Conservation (phyloP, 1,140 invertebrate species). For the Penaeus japonicus region DNA sequence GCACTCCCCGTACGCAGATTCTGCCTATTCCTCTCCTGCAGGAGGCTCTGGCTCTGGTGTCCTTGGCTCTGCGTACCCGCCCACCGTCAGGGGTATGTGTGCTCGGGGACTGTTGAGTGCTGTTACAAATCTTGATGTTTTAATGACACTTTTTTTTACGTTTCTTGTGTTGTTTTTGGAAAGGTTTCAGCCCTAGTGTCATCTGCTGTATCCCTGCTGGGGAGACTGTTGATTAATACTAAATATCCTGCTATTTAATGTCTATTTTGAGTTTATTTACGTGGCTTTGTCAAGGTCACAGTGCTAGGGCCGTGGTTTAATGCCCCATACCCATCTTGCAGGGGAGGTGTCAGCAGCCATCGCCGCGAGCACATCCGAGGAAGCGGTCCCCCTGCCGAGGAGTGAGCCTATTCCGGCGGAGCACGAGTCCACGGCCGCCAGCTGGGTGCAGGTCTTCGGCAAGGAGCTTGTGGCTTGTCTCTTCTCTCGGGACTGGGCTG, state of each 20-base stretch:
- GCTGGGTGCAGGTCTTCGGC: conserved; percentile 65
- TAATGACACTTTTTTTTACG: no score
- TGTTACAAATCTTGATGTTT: no score
- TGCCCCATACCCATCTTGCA: conserved; percentile 21
- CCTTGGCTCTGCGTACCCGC: conserved; percentile 54
- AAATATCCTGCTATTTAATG: no score
- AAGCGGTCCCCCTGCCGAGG: conserved; percentile 61
- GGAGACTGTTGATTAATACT: no score
- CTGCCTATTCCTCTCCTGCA: conserved; percentile 48
- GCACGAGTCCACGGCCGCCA: conserved; percentile 61
- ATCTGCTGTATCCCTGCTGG: no score
- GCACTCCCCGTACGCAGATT: conserved; percentile 39
- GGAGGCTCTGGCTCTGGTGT: conserved; percentile 14
- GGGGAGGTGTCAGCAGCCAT: conserved; percentile 59
- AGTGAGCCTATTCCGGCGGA: conserved; percentile 65
- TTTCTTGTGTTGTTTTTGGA: no score
- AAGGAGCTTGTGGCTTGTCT: conserved; percentile 65
- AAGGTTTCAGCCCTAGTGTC: no score
- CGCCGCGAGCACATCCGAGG: conserved; percentile 48
- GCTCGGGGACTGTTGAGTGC: neutral
- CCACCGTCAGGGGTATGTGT: conserved; percentile 52
- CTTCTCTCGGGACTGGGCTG: conserved; percentile 66
- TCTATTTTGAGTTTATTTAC: no score
- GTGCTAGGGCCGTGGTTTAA: no score
- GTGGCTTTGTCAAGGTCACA: no score